Base-by-base conservation (phyloP, 2,888 invertebrate genomes). In the Ectemnius cavifrons region DNA sequence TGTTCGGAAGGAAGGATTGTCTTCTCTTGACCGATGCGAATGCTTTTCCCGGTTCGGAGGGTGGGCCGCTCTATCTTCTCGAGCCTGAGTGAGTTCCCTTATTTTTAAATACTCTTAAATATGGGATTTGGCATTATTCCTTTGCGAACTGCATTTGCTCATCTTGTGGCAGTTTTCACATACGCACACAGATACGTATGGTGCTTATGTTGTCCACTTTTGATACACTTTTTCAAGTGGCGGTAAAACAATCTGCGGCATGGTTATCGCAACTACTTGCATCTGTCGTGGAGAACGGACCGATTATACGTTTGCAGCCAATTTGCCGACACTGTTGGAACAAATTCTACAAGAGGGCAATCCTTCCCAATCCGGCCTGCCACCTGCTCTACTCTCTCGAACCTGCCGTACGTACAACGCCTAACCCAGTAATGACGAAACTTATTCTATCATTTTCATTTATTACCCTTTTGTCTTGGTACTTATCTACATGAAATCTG, bases 271-370 rank as follows among this genome's bases (percentile, higher is more conserved):
- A 83, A 92, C 93, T 80, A 91, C 93, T 81, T 93, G 93, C 71
- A 94, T 94, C 94, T 94, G 93, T 91, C 92, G 93, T 45, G 93
- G 93, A 6, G 94, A 94, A 90, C 93, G 93, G 93, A 93, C 94
- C 75, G 94, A 94, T 66, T 92, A 94, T 76, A 93, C 94, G 13
- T 91, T 94, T 75, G 92, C 92, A 59, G 93, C 93, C 37, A 92
- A 93, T 75, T 89, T 94, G 27, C 87, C 88, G 58, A 90, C 93
- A 1, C 92, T 92, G 91, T 73, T 89, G 89, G 2, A 91, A 90
- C 80, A 91, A n/a, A 64, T 78, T 58, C 63, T 77, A 2, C 61
- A 23, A 20, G 1, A 4, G 20, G 45, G 57, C 49, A 23, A 52
- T 45, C 16, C 28, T 20, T 16, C 45, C 58, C 28, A 8, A 37